Conservation (phyloP, 37 sponge, comb jelly and placozoan genomes). For the Mnemiopsis leidyi region DNA sequence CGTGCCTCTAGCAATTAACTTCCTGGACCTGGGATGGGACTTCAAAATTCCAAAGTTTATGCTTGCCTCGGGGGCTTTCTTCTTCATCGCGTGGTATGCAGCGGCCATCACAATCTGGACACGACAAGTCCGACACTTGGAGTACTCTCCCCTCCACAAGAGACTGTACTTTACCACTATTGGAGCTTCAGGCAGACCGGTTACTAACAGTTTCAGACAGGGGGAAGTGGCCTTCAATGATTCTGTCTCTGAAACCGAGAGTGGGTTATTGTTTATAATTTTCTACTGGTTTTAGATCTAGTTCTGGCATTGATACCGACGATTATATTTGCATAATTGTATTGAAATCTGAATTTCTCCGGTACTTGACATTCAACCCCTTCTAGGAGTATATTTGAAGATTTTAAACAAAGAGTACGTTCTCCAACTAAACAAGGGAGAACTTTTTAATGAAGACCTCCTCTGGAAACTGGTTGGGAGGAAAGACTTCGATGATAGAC, state of each 20-base stretch:
- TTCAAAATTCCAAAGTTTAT: constrained; percentile 33
- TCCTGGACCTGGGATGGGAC: constrained; percentile 2
- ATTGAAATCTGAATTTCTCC: too few relatives aligned
- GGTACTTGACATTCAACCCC: too few relatives aligned
- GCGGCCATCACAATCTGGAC: background rate
- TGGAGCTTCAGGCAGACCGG: background rate
- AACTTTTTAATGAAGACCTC: background rate
- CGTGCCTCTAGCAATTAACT: constrained; percentile 3
- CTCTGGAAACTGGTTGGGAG: constrained; percentile 5
- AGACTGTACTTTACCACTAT: constrained; percentile 14
- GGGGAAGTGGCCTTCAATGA: background rate
- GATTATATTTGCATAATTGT: too few relatives aligned
- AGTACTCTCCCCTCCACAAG: background rate
- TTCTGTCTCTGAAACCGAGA: background rate
- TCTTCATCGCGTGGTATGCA: constrained; percentile 3
- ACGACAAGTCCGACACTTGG: background rate
- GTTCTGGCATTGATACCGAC: too few relatives aligned
- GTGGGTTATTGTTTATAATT: too few relatives aligned
- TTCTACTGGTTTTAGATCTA: too few relatives aligned
- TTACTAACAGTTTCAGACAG: background rate
- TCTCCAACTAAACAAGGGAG: constrained; percentile 33
- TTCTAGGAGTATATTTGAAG: background rate
- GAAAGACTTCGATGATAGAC: background rate
- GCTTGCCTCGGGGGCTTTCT: background rate
- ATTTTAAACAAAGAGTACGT: constrained; percentile 8